These are phyloP conservation scores for Drosophila paranaensis DNA, from an alignment of 2,888 invertebrate species.

Conservation along the genomic window DNA sequence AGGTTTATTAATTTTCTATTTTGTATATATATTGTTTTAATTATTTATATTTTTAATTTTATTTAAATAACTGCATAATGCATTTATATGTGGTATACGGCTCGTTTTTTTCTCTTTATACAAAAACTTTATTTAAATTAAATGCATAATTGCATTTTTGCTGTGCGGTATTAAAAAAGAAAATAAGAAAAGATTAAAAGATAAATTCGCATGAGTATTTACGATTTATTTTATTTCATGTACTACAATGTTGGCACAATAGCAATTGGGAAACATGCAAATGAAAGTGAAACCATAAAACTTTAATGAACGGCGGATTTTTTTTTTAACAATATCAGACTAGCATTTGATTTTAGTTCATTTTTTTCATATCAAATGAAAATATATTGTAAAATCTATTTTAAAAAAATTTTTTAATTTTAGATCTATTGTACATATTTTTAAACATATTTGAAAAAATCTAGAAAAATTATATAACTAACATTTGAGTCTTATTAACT, in stretches of 20 bases:
- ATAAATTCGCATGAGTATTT: slow-evolving; percentile 58
- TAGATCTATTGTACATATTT: not conserved
- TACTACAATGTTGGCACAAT: slow-evolving; percentile 9
- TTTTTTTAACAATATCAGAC: not conserved
- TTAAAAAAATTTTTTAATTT: not conserved
- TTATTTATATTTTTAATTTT: slow-evolving; percentile 27
- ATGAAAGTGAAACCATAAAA: slow-evolving; percentile 15
- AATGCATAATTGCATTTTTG: slow-evolving; percentile 53
- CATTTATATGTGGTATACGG: slow-evolving; percentile 52
- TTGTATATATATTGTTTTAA: slow-evolving; percentile 18
- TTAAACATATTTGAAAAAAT: not conserved
- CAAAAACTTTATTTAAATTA: slow-evolving; percentile 53
- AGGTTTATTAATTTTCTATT: slow-evolving; percentile 16
- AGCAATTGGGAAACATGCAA: slow-evolving; percentile 5
- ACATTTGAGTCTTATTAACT: not conserved
- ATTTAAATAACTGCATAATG: slow-evolving; percentile 65
- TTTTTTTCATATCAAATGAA: not conserved
- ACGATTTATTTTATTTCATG: slow-evolving; percentile 24
- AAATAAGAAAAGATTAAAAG: slow-evolving; percentile 43
- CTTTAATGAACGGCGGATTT: not conserved
- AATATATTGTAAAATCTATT: not conserved
- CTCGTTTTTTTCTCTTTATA: slow-evolving; percentile 9
- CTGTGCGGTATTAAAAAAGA: slow-evolving; percentile 47
- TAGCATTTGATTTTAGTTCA: not conserved
- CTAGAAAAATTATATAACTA: not conserved